Conservation (phyloP, 2,113 vertebrate species). For the Ellobius talpinus region DNA sequence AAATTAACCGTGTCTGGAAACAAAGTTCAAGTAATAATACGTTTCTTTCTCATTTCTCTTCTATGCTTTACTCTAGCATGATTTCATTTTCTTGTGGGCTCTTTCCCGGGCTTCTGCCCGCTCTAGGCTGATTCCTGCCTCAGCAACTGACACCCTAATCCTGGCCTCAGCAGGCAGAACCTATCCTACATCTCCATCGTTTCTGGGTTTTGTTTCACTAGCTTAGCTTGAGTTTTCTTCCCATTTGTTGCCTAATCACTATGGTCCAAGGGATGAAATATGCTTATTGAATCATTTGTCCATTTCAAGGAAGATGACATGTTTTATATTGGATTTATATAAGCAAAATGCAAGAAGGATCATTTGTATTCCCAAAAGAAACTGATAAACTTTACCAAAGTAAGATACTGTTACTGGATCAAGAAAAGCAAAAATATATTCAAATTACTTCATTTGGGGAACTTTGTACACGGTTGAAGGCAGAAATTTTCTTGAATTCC, state of each 20-base stretch:
- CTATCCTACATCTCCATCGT: too few species aligned
- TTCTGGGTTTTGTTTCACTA: not conserved
- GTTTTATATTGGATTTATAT: not conserved
- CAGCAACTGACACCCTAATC: not conserved
- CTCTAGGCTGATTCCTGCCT: not conserved
- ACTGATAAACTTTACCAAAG: not conserved
- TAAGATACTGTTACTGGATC: not conserved
- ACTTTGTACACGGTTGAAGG: not conserved
- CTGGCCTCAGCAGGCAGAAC: not conserved
- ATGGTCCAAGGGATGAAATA: not conserved
- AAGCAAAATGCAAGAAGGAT: not conserved
- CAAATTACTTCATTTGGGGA: not conserved
- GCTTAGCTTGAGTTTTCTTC: not conserved
- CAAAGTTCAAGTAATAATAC: not conserved
- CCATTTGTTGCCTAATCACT: not conserved
- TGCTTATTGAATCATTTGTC: not conserved
- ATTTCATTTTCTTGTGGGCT: not conserved
- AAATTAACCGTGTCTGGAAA: not conserved
- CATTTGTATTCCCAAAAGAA: not conserved
- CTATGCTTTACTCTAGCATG: not conserved
- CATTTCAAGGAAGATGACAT: not conserved
- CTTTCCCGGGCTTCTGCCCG: not conserved
- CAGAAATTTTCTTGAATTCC: slow-evolving; percentile 1
- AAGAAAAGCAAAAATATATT: slow-evolving; percentile 24
- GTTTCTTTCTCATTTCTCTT: not conserved